Conservation (phyloP, 2,113 vertebrate species). For the Mormyrus iriodes region DNA sequence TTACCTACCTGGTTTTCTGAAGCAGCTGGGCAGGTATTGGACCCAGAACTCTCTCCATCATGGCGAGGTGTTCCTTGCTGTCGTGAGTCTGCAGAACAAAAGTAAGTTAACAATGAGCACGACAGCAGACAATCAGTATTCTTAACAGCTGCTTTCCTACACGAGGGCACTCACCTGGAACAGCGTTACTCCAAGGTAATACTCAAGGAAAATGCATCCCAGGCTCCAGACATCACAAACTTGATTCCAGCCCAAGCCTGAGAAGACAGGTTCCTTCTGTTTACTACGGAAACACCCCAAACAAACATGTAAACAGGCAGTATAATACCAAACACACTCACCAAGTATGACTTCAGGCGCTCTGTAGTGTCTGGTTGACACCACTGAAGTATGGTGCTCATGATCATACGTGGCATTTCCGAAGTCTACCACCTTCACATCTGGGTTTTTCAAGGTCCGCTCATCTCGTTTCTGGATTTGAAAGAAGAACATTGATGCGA, state of each 20-base stretch:
- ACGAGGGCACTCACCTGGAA: conserved; percentile 72
- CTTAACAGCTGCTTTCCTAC: background rate
- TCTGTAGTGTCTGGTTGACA: conserved; percentile 91
- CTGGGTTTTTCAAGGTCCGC: conserved; percentile 77
- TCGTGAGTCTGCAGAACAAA: conserved; percentile 76
- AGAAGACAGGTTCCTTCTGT: background rate
- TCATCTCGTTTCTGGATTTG: conserved; percentile 80
- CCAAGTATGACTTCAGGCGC: conserved; percentile 94
- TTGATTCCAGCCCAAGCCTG: conserved; percentile 89
- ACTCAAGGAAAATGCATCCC: conserved; percentile 91
- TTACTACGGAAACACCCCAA: conserved; percentile 9
- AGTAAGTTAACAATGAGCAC: background rate
- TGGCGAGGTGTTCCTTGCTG: conserved; percentile 93
- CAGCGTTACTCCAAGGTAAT: conserved; percentile 87
- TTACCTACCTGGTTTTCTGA: conserved; percentile 81
- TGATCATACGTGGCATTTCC: conserved; percentile 93
- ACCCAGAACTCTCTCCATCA: conserved; percentile 93
- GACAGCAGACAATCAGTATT: background rate
- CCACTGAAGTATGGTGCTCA: conserved; percentile 90
- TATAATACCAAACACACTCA: conserved; percentile 42
- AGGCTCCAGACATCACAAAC: conserved; percentile 95
- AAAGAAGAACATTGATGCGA: background rate
- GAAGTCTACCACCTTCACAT: conserved; percentile 91
- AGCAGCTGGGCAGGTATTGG: conserved; percentile 83
- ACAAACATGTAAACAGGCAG: background rate